phyloP scores from a whole-genome alignment of 2,888 invertebrate species.

The Steinernema carpocapsae region DNA sequence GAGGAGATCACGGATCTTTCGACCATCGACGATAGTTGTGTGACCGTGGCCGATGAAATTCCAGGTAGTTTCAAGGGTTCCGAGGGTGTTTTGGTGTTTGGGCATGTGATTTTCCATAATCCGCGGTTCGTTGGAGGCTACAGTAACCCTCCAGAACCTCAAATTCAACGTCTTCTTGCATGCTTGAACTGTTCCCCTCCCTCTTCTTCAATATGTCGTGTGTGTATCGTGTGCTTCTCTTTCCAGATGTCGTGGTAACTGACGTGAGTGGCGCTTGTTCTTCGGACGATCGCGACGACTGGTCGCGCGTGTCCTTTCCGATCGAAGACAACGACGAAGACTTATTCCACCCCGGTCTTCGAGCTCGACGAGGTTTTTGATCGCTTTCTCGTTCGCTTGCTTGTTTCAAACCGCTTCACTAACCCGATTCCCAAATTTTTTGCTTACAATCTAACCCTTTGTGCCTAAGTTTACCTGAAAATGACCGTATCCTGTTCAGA shows the following conservation, averaged over 20 bases:
- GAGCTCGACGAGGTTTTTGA: conserved; percentile 4
- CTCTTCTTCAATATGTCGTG: not conserved
- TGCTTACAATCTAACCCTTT: not conserved
- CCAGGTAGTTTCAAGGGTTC: not conserved
- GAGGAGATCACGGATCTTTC: not conserved
- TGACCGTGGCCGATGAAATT: conserved; percentile 22
- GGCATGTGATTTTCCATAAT: no score
- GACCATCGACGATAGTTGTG: conserved; percentile 24
- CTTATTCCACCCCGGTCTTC: conserved; percentile 10
- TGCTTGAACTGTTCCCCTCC: no score
- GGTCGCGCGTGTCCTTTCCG: conserved; percentile 19
- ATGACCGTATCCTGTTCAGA: not conserved
- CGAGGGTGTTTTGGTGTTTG: not conserved
- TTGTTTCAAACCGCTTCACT: not conserved
- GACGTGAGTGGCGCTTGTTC: conserved; percentile 19
- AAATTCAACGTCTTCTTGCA: no score
- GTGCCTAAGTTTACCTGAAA: not conserved
- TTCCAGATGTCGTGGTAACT: conserved; percentile 24
- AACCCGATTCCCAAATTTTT: no score
- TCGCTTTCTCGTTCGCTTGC: not conserved
- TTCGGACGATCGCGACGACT: conserved; percentile 19
- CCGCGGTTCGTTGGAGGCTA: no score
- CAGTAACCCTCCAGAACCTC: no score
- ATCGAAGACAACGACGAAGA: conserved; percentile 3
- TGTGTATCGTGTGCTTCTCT: conserved; percentile 18